phyloP scores from a whole-genome alignment of 2,888 invertebrate species.

The Drosophila anomelani region DNA sequence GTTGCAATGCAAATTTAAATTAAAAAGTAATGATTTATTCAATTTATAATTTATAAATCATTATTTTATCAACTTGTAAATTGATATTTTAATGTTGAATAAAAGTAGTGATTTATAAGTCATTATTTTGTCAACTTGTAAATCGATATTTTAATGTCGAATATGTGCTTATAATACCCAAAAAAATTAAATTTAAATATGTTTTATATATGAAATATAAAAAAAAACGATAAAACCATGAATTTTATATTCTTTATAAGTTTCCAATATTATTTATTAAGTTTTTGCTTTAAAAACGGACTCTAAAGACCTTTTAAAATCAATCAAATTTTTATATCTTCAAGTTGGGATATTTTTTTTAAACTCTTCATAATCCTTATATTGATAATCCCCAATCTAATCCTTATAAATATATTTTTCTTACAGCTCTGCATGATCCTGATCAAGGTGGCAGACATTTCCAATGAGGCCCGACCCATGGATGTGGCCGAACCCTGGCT shows the following conservation, averaged over 20 bases:
- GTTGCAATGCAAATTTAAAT: constrained; percentile 42
- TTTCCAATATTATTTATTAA: no score
- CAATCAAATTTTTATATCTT: background rate
- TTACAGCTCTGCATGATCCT: constrained; percentile 90
- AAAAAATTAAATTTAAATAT: no score
- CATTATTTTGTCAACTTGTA: background rate
- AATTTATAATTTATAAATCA: background rate
- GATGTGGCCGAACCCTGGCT: constrained; percentile 94
- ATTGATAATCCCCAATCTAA: background rate
- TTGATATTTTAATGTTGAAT: no score
- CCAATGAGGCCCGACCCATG: constrained; percentile 93
- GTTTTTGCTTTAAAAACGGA: no score
- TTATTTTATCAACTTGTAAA: background rate
- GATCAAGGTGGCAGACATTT: constrained; percentile 93
- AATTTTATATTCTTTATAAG: no score
- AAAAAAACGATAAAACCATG: no score
- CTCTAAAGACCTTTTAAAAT: no score
- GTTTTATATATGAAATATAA: no score
- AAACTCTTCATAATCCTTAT: background rate
- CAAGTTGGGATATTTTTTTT: background rate
- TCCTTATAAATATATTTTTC: background rate
- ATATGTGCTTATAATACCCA: no score
- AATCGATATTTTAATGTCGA: no score
- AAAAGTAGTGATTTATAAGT: background rate
- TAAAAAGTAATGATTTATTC: background rate